phyloP scores from a whole-genome alignment of 2,888 invertebrate species.

The Troides oblongomaculatus region DNA sequence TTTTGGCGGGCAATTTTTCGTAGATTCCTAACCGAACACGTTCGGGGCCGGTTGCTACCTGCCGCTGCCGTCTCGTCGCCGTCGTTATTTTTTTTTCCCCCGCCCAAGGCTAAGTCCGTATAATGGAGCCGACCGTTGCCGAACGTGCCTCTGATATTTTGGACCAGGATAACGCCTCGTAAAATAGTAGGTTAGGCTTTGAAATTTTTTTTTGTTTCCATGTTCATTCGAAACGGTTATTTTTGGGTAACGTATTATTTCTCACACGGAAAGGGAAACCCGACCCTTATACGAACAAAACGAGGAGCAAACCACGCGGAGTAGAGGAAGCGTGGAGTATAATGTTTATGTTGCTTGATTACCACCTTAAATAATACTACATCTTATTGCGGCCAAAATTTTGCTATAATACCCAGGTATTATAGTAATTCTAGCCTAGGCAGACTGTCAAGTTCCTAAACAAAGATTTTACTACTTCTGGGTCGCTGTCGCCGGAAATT shows the following conservation, averaged over 20 bases:
- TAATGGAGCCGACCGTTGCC: conserved; percentile 26
- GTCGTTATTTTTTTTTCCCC: conserved; percentile 22
- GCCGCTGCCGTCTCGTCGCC: conserved; percentile 23
- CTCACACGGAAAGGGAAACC: not conserved
- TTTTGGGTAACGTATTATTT: conserved; percentile 4
- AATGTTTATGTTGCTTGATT: too few species aligned
- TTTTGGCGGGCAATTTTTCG: conserved; percentile 21
- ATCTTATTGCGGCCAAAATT: too few species aligned
- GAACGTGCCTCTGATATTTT: conserved; percentile 22
- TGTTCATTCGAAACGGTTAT: conserved; percentile 13
- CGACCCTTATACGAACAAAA: too few species aligned
- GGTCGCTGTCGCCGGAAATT: too few species aligned
- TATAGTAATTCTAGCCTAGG: too few species aligned
- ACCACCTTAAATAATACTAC: too few species aligned
- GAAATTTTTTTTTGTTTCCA: not conserved
- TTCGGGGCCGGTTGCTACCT: conserved; percentile 27
- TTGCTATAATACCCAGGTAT: too few species aligned
- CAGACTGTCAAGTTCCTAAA: too few species aligned
- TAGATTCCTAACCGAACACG: conserved; percentile 26
- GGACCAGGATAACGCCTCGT: conserved; percentile 22
- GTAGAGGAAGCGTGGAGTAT: too few species aligned
- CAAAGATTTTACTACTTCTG: too few species aligned
- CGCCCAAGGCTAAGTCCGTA: conserved; percentile 28
- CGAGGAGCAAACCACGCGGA: too few species aligned
- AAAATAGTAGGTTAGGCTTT: conserved; percentile 8